These are phyloP conservation scores for Nanger granti DNA, from an alignment of 2,113 vertebrate genomes.

Conservation along the genomic window DNA sequence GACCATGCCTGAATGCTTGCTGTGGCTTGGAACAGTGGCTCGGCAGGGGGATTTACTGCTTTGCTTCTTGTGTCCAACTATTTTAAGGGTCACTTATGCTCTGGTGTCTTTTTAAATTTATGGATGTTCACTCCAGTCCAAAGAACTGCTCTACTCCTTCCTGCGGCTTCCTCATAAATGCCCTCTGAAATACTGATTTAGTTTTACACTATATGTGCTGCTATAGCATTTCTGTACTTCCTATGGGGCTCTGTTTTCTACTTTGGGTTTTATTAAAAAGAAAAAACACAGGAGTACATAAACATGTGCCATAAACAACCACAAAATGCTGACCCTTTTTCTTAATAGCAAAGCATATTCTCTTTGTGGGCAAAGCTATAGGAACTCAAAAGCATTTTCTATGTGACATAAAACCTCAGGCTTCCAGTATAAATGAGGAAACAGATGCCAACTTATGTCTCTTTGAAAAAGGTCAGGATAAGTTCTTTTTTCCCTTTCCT, in stretches of 20 bases:
- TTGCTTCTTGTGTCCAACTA: conserved; percentile 48
- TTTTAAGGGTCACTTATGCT: conserved; percentile 61
- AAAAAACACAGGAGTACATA: neutral
- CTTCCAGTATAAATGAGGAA: conserved; percentile 41
- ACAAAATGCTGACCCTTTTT: conserved; percentile 38
- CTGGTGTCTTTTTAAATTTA: conserved; percentile 59
- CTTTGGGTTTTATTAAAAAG: conserved; percentile 13
- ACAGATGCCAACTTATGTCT: conserved; percentile 30
- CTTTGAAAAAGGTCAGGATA: conserved; percentile 31
- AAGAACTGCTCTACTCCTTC: conserved; percentile 38
- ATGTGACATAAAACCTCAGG: conserved; percentile 22
- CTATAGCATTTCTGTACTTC: neutral
- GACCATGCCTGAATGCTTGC: conserved; percentile 2
- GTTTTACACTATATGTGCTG: neutral
- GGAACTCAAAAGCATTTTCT: conserved; percentile 51
- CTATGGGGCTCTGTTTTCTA: neutral
- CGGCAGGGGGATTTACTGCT: conserved; percentile 49
- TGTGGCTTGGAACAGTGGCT: conserved; percentile 31
- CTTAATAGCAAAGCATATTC: conserved; percentile 22
- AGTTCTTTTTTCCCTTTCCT: neutral
- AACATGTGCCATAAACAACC: neutral
- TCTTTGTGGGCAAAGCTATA: conserved; percentile 30
- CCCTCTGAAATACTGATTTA: conserved; percentile 8
- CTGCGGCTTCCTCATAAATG: conserved; percentile 49
- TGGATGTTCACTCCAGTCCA: conserved; percentile 24